Percentiles rank a stretch among this genome's conserved stretches.
Conservation (phyloP, 1,140 invertebrate genomes). For the Cyrtorhinus lividipennis region DNA sequence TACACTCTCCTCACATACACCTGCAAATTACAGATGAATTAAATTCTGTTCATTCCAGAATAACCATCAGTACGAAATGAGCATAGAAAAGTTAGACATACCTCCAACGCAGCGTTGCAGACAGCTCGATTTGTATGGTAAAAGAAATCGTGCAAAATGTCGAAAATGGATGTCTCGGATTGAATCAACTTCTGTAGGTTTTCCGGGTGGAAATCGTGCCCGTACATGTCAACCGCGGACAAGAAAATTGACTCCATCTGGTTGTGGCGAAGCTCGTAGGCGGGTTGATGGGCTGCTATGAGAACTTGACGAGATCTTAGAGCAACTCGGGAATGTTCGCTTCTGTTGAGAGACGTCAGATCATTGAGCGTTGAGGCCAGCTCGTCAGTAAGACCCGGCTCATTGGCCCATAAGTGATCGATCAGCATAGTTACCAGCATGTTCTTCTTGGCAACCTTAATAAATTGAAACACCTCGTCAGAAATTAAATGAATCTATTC, state of each 20-base stretch:
- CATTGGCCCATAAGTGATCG: slow-evolving; percentile 90
- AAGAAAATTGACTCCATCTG: slow-evolving; percentile 99
- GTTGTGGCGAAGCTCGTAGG: slow-evolving; percentile 91
- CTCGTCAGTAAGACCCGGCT: slow-evolving; percentile 91
- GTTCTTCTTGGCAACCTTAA: slow-evolving; percentile 74
- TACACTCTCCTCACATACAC: slow-evolving; percentile 91
- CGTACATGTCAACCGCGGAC: slow-evolving; percentile 95
- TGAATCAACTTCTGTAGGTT: slow-evolving; percentile 93
- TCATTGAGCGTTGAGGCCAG: slow-evolving; percentile 81
- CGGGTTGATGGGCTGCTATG: slow-evolving; percentile 93
- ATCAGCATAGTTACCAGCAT: slow-evolving; percentile 73
- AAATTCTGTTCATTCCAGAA: neutral
- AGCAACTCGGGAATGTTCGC: slow-evolving; percentile 91
- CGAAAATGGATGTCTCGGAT: slow-evolving; percentile 95
- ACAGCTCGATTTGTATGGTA: slow-evolving; percentile 84
- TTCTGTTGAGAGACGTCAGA: slow-evolving; percentile 82
- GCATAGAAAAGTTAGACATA: slow-evolving; percentile 27
- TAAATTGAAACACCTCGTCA: too few relatives aligned
- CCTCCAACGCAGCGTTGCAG: slow-evolving; percentile 85
- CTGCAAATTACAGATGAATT: slow-evolving; percentile 27
- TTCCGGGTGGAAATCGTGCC: slow-evolving; percentile 94
- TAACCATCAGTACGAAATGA: neutral
- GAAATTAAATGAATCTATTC: too few relatives aligned
- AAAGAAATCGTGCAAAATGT: slow-evolving; percentile 97
- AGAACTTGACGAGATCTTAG: slow-evolving; percentile 79